Evolutionary conservation across 2,888 invertebrate species (phyloP).

Genomic region (Epinotia demarniana): DNA sequence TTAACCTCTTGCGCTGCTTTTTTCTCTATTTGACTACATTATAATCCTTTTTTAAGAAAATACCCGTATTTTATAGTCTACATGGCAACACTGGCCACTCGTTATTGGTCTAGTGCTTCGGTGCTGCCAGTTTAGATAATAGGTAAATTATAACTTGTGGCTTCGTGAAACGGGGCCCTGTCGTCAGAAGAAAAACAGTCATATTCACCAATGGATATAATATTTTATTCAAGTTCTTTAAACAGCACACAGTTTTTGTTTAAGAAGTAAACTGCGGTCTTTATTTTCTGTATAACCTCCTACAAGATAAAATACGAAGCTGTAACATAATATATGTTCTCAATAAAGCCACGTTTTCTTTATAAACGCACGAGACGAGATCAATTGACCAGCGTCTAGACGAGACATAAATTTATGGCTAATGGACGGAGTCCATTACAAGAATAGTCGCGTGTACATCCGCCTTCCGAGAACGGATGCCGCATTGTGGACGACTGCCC

Average conservation of each 20-base stretch:
- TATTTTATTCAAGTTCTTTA: no score
- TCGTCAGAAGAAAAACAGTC: no score
- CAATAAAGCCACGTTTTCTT: conserved; percentile 36
- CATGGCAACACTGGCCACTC: no score
- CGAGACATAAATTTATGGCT: conserved; percentile 61
- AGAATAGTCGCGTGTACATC: conserved; percentile 61
- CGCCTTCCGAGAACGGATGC: conserved; percentile 55
- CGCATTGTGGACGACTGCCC: conserved; percentile 44
- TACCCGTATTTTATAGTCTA: no score
- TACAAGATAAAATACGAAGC: not conserved
- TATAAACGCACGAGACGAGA: conserved; percentile 34
- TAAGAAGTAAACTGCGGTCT: not conserved
- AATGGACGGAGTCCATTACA: conserved; percentile 75
- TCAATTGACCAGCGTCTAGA: conserved; percentile 44
- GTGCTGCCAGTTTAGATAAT: no score
- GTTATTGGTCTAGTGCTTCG: no score
- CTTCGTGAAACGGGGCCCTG: no score
- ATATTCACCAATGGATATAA: no score
- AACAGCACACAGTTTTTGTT: not conserved
- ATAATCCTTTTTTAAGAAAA: no score
- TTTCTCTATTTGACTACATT: no score
- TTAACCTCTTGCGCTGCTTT: no score
- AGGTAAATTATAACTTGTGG: no score
- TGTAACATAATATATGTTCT: conserved; percentile 25
- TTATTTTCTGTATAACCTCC: not conserved